Evolutionary conservation across 2,888 invertebrate genomes (phyloP).

Genomic region (Gonocerus acuteangulatus): DNA sequence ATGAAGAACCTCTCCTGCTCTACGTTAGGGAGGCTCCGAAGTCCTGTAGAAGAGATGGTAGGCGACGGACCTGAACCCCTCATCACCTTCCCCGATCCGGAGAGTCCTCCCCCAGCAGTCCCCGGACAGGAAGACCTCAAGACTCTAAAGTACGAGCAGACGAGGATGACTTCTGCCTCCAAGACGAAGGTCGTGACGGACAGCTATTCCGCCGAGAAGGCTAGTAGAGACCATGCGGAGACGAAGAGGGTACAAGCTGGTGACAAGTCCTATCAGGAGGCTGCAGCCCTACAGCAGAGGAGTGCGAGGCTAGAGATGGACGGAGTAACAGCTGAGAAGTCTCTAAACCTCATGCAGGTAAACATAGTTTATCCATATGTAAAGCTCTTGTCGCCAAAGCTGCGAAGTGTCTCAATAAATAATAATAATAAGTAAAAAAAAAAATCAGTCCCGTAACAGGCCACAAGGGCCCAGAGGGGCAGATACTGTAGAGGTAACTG

Average conservation of each 20-base stretch:
- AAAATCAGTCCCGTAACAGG: too few relatives aligned
- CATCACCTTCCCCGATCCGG: slow-evolving; percentile 71
- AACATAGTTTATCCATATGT: background rate
- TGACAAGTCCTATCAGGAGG: slow-evolving; percentile 42
- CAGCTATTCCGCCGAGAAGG: slow-evolving; percentile 72
- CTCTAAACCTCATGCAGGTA: slow-evolving; percentile 73
- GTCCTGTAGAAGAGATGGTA: slow-evolving; percentile 39
- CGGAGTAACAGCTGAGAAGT: slow-evolving; percentile 78
- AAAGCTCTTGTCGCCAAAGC: too few relatives aligned
- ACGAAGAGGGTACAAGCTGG: slow-evolving; percentile 71
- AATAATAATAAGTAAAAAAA: too few relatives aligned
- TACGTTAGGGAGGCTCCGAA: slow-evolving; percentile 30
- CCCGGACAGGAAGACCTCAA: slow-evolving; percentile 5
- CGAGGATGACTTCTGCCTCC: slow-evolving; percentile 68
- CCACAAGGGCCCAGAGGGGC: too few relatives aligned
- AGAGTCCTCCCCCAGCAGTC: slow-evolving; percentile 51
- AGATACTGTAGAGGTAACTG: too few relatives aligned
- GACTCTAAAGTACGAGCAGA: slow-evolving; percentile 68
- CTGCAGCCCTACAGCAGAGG: slow-evolving; percentile 60
- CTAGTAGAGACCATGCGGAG: slow-evolving; percentile 62
- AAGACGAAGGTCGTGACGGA: slow-evolving; percentile 70
- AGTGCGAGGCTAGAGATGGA: slow-evolving; percentile 73
- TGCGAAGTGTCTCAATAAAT: too few relatives aligned
- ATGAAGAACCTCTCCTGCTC: slow-evolving; percentile 62
- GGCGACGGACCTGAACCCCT: slow-evolving; percentile 50